These are phyloP conservation scores for Cathartes aura DNA, from an alignment of 2,113 vertebrate genomes.

Conservation along the genomic window DNA sequence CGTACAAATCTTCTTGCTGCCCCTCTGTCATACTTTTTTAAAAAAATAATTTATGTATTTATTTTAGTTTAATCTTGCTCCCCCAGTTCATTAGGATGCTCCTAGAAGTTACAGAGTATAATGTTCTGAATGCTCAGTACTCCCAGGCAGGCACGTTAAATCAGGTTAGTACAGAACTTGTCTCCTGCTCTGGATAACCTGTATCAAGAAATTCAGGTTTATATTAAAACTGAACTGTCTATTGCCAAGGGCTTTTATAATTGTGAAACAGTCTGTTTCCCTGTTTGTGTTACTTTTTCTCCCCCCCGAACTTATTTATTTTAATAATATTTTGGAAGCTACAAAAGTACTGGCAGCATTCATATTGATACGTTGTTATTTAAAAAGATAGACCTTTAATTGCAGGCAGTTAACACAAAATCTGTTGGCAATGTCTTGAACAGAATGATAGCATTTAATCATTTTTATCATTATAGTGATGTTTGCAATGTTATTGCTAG, in stretches of 20 bases:
- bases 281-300: background rate
- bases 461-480: slow-evolving; percentile 39
- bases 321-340: slow-evolving; percentile 51
- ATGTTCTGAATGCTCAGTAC: background rate
- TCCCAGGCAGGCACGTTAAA: background rate
- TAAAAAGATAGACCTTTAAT: slow-evolving; percentile 41
- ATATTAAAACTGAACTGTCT: background rate
- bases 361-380: background rate
- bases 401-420: slow-evolving; percentile 41
- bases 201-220: background rate
- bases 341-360: background rate
- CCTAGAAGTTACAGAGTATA: background rate
- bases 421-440: slow-evolving; percentile 17
- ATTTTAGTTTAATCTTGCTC: background rate
- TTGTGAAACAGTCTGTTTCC: background rate
- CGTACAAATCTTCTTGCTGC: background rate
- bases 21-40: background rate
- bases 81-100: background rate
- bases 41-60: background rate
- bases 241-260: background rate
- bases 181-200: background rate
- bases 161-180: background rate
- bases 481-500: slow-evolving; percentile 4
- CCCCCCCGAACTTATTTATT: slow-evolving; percentile 10
- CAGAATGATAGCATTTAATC: slow-evolving; percentile 39